phyloP scores from a whole-genome alignment of 2,888 invertebrate species.

The Orgyia antiqua region DNA sequence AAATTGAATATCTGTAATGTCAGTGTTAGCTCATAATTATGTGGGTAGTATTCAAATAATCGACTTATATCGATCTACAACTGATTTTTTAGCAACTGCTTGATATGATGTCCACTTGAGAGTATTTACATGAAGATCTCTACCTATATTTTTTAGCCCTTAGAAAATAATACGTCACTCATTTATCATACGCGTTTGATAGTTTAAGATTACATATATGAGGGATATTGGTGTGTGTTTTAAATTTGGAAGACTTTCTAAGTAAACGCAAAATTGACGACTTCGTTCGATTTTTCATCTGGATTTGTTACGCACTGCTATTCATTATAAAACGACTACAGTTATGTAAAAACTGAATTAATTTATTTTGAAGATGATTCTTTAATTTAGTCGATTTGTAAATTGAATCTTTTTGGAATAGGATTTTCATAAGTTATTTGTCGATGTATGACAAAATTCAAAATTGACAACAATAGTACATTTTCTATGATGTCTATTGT shows the following conservation, averaged over 20 bases:
- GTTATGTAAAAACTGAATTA: not conserved
- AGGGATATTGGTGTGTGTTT: conserved; percentile 13
- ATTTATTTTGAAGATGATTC: conserved; percentile 1
- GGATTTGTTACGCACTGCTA: conserved; percentile 7
- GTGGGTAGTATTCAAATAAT: too few species aligned
- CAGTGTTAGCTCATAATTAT: too few species aligned
- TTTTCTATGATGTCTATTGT: conserved; percentile 51
- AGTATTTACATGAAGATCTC: conserved; percentile 59
- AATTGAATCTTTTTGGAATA: not conserved
- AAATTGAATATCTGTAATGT: too few species aligned
- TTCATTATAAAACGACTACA: conserved; percentile 18
- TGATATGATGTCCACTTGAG: conserved; percentile 55
- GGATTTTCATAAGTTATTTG: not conserved
- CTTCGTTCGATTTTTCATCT: conserved; percentile 11
- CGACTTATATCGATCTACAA: too few species aligned
- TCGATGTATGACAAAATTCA: conserved; percentile 23
- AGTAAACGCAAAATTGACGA: conserved; percentile 11
- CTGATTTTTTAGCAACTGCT: too few species aligned
- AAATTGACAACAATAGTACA: conserved; percentile 60
- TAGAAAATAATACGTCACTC: conserved; percentile 38
- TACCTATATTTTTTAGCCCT: conserved; percentile 36
- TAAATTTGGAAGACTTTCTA: conserved; percentile 25
- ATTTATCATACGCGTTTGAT: conserved; percentile 38
- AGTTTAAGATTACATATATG: conserved; percentile 1
- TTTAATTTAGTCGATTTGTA: not conserved